phyloP scores from a whole-genome alignment of 2,888 invertebrate species.

The Plagodis pulveraria region DNA sequence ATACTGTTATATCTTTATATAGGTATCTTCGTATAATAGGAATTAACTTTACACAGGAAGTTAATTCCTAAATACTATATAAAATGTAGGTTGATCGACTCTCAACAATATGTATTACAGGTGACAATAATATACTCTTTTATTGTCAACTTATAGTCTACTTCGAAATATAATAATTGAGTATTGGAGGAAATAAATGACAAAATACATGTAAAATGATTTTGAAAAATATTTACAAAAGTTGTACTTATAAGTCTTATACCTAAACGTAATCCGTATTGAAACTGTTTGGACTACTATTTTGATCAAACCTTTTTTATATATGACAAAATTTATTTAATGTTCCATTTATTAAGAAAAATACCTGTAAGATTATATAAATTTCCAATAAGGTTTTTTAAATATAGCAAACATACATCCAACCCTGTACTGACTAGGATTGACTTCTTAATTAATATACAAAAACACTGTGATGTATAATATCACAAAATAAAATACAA shows the following conservation, averaged over 20 bases:
- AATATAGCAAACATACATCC: slow-evolving; percentile 50
- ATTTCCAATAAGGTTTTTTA: slow-evolving; percentile 7
- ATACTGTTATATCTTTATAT: no score
- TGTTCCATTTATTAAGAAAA: background rate
- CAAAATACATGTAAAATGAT: slow-evolving; percentile 23
- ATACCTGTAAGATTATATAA: background rate
- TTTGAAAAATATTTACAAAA: slow-evolving; percentile 30
- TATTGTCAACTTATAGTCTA: slow-evolving; percentile 43
- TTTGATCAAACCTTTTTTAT: background rate
- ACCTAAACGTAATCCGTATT: slow-evolving; percentile 1
- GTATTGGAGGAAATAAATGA: slow-evolving; percentile 32
- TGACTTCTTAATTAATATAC: slow-evolving; percentile 62
- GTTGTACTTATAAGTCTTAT: slow-evolving; percentile 9
- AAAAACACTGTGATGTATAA: slow-evolving; percentile 47
- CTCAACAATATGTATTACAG: slow-evolving; percentile 23
- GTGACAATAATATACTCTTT: slow-evolving; percentile 53
- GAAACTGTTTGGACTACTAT: slow-evolving; percentile 2
- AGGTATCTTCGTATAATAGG: no score
- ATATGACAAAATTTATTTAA: no score
- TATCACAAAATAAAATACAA: slow-evolving; percentile 55
- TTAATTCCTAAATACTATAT: background rate
- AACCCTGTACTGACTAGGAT: slow-evolving; percentile 84
- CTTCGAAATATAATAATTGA: slow-evolving; percentile 29
- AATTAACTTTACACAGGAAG: no score
- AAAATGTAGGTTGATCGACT: background rate